A percentile compares a stretch with the other conserved stretches of the same genome.
phyloP scores from a whole-genome alignment of 2,888 invertebrate genomes.

The Apodemia hepburni region DNA sequence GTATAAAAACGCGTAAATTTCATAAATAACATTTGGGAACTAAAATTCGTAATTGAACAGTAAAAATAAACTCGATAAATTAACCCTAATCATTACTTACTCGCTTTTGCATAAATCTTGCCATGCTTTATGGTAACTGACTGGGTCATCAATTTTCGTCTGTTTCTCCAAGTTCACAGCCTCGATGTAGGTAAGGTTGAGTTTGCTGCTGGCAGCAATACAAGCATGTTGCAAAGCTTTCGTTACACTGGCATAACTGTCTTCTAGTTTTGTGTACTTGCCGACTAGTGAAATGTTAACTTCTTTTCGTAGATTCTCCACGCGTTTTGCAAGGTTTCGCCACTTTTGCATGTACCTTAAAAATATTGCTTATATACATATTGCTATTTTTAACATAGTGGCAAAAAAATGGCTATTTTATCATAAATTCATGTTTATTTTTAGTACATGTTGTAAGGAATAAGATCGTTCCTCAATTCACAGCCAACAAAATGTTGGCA shows the following conservation, averaged over 20 bases:
- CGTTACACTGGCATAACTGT: conserved; percentile 97
- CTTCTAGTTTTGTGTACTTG: conserved; percentile 97
- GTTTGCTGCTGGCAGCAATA: conserved; percentile 89
- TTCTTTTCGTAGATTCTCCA: conserved; percentile 90
- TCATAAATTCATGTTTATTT: too few relatives aligned
- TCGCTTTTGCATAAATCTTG: conserved; percentile 92
- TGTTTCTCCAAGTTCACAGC: conserved; percentile 92
- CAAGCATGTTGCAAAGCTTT: conserved; percentile 97
- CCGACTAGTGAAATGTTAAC: conserved; percentile 96
- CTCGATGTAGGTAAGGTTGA: conserved; percentile 94
- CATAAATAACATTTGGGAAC: too few relatives aligned
- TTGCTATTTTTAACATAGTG: too few relatives aligned
- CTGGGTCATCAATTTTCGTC: conserved; percentile 87
- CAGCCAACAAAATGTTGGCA: too few relatives aligned
- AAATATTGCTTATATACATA: not conserved
- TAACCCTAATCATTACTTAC: conserved; percentile 68
- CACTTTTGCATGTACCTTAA: conserved; percentile 91
- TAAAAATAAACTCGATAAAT: not conserved
- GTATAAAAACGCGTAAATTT: too few relatives aligned
- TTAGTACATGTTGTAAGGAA: too few relatives aligned
- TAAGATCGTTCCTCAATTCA: too few relatives aligned
- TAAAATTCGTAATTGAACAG: too few relatives aligned
- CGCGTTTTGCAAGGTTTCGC: conserved; percentile 92
- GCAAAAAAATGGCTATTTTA: too few relatives aligned
- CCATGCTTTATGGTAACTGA: conserved; percentile 96